Percentiles rank a stretch among this genome's conserved stretches.
Conservation (phyloP, 2,797 vertebrate genomes). For the Malacoraja senta region DNA sequence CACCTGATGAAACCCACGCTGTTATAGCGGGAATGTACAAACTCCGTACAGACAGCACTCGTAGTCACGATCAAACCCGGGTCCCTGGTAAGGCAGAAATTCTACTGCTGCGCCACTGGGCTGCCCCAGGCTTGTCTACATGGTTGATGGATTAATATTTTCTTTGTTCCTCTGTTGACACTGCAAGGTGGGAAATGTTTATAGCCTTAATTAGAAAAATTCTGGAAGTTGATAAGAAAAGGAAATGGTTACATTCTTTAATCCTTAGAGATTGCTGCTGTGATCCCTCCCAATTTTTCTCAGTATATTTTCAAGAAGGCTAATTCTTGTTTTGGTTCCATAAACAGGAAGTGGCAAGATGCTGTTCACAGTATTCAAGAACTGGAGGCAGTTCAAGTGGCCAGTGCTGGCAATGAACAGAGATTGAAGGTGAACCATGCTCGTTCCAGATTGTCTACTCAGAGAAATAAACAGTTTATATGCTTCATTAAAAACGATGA, state of each 20-base stretch:
- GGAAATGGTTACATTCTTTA: not conserved
- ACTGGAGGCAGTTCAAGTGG: slow-evolving; percentile 70
- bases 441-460: not conserved
- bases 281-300: not conserved
- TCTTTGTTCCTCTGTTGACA: not conserved
- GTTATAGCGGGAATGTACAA: no score
- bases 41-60: no score
- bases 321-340: slow-evolving; percentile 16
- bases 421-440: slow-evolving; percentile 73
- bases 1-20: no score
- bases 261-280: not conserved
- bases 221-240: not conserved
- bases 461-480: not conserved
- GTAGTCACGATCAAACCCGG: no score
- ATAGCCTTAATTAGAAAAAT: not conserved
- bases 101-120: no score
- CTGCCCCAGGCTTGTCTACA: not conserved
- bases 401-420: slow-evolving; percentile 67
- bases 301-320: slow-evolving; percentile 7
- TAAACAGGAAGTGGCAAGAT: slow-evolving; percentile 76
- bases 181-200: not conserved
- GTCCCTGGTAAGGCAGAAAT: no score
- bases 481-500: not conserved
- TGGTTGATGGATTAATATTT: not conserved
- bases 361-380: slow-evolving; percentile 68